phyloP scores from a whole-genome alignment of 2,797 vertebrate genomes.

The Chaetodon trifasciatus region DNA sequence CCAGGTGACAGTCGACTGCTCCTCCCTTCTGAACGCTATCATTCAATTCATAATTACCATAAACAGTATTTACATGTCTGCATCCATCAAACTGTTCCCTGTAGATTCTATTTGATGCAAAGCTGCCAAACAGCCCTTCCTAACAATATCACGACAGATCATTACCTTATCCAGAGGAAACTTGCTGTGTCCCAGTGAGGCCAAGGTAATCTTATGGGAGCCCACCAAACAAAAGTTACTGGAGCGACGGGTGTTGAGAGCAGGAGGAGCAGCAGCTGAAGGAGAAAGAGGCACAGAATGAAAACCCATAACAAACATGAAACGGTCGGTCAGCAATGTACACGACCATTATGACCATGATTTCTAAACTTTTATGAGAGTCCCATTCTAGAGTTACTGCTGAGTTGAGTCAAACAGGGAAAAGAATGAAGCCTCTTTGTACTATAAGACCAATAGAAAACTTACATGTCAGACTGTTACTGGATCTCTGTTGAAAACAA shows the following conservation, averaged over 20 bases:
- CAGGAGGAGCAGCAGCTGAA: conserved; percentile 68
- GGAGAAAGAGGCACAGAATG: not conserved
- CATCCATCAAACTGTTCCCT: not conserved
- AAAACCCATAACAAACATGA: not conserved
- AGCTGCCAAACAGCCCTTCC: not conserved
- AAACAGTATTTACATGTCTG: not conserved
- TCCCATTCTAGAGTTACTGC: not conserved
- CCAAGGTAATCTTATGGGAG: conserved; percentile 85
- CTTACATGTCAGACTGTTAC: conserved; percentile 77
- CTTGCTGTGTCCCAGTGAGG: conserved; percentile 85
- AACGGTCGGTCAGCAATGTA: not conserved
- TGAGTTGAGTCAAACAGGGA: not conserved
- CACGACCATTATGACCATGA: not conserved
- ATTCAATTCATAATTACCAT: not conserved
- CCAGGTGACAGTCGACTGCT: not conserved
- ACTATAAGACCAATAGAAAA: not conserved
- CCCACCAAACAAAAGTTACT: conserved; percentile 89
- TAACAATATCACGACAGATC: not conserved
- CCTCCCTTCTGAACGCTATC: not conserved
- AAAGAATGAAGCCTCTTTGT: not conserved
- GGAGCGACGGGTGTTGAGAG: conserved; percentile 74
- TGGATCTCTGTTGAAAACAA: conserved; percentile 79
- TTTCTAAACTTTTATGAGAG: not conserved
- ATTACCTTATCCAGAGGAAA: conserved; percentile 89
- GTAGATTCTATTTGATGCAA: no score